A percentile compares a stretch with the other conserved stretches of the same genome.
These are phyloP conservation scores for Sceloporus tristichus DNA, from an alignment of 2,113 vertebrate genomes.

Conservation along the genomic window DNA sequence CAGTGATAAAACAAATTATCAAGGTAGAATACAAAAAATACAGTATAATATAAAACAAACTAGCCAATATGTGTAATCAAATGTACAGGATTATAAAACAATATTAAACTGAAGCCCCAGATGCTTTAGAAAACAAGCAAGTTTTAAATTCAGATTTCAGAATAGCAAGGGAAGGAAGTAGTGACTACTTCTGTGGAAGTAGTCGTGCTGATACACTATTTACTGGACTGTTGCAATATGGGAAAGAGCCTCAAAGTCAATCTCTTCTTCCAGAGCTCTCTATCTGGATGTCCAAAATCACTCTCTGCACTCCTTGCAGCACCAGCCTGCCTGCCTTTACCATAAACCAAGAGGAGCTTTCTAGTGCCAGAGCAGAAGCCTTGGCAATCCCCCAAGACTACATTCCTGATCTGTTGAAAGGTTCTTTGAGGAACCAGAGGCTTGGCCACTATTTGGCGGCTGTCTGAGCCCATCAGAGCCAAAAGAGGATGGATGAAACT, in stretches of 20 bases:
- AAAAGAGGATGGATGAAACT: neutral
- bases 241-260: neutral
- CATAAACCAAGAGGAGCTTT: neutral
- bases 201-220: too few relatives aligned
- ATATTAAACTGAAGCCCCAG: too few relatives aligned
- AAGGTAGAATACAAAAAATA: too few relatives aligned
- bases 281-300: neutral
- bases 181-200: too few relatives aligned
- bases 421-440: neutral
- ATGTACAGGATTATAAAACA: too few relatives aligned
- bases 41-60: too few relatives aligned
- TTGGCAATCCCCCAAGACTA: slow-evolving; percentile 1
- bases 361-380: slow-evolving; percentile 6
- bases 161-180: too few relatives aligned
- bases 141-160: too few relatives aligned
- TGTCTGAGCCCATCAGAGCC: neutral
- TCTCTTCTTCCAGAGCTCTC: neutral
- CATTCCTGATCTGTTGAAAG: slow-evolving; percentile 31
- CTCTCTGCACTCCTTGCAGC: neutral
- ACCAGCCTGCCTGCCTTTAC: neutral
- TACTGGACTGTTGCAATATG: neutral
- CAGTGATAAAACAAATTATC: too few relatives aligned
- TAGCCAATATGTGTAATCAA: too few relatives aligned
- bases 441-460: neutral
- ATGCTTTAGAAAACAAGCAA: too few relatives aligned